A percentile compares a stretch with the other conserved stretches of the same genome.
Conservation (phyloP, 2,797 vertebrate genomes). For the Siniperca scherzeri region DNA sequence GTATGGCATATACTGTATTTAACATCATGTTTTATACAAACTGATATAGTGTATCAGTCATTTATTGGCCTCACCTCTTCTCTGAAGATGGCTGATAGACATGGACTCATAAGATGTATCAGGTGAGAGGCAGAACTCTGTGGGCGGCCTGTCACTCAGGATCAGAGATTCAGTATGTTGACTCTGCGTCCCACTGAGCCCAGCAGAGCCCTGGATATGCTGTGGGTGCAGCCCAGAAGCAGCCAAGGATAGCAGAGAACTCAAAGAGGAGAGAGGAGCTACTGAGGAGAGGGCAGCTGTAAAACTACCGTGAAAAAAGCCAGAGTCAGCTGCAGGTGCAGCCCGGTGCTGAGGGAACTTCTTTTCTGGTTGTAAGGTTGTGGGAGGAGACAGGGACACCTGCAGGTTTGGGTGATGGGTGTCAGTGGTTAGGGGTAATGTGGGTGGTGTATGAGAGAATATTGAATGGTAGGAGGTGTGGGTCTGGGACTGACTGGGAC, state of each 20-base stretch:
- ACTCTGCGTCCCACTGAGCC: conserved; percentile 74
- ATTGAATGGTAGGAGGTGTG: conserved; percentile 57
- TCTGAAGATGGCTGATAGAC: conserved; percentile 94
- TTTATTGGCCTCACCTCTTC: conserved; percentile 87
- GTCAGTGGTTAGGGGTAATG: conserved; percentile 53
- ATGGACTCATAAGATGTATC: conserved; percentile 91
- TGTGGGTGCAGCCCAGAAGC: conserved; percentile 71
- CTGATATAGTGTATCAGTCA: neutral
- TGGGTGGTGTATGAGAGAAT: conserved; percentile 55
- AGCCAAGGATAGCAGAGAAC: conserved; percentile 70
- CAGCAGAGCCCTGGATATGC: conserved; percentile 40
- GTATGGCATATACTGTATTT: neutral
- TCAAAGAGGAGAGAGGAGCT: conserved; percentile 71
- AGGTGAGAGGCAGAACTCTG: conserved; percentile 93
- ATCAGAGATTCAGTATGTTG: conserved; percentile 87
- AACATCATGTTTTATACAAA: conserved; percentile 16
- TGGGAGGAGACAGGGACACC: conserved; percentile 38
- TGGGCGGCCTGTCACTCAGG: conserved; percentile 89
- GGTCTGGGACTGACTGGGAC: conserved; percentile 72
- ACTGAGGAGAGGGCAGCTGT: conserved; percentile 69
- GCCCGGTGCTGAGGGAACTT: conserved; percentile 41
- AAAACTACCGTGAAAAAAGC: conserved; percentile 53
- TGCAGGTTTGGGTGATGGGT: conserved; percentile 46
- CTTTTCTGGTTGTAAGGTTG: conserved; percentile 61
- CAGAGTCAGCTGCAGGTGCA: conserved; percentile 39